Base-by-base conservation (phyloP, 2,797 vertebrate species). In the Pogonophryne albipinna region DNA sequence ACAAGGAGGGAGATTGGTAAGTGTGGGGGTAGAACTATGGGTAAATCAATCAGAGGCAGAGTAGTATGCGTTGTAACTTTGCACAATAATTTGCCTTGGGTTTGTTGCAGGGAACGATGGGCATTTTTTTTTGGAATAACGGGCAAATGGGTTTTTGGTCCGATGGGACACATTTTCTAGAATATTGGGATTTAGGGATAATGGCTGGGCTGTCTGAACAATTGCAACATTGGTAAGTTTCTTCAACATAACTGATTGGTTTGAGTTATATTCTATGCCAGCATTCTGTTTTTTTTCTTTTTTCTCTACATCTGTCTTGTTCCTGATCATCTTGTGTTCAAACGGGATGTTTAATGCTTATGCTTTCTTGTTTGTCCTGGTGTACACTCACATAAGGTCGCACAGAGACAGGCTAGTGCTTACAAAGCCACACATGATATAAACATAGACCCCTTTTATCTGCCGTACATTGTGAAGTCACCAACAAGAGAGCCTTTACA, bases 391-490 rank as follows among this genome's bases (percentile, higher is more conserved):
- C 13, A 65, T 23, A 31, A 44, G 13, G 34, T 5, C 23, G 10
- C 51, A 71, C 19, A 52, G 11, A n/a, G 45, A 34, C 27, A 12
- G 49, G 15, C 19, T 62, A 19, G 41, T 69, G 23, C 23, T 44
- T 4, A 27, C 4, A n/a, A 15, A 74, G 17, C 31, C 46, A 66
- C 61, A 67, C 53, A 78, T 38, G 34, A 38, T 9, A 38, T 38
- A 52, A 68, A 82, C 78, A 78, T 9, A 63, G 9, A 23, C 11
- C 50, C 65, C n/a, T 64, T 61, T 66, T 31, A 58, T 60, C 47
- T 41, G 23, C 49, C 3, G 56, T 52, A 50, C 61, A 65, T 69
- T 45, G 31, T 53, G 38, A 58, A 82, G 61, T n/a, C 66, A 14
- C 63, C 69, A 47, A 47, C 64, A 70, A 10, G 71, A 46, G 27